phyloP scores from a whole-genome alignment of 1,140 invertebrate genomes.

The Ladona fulva region DNA sequence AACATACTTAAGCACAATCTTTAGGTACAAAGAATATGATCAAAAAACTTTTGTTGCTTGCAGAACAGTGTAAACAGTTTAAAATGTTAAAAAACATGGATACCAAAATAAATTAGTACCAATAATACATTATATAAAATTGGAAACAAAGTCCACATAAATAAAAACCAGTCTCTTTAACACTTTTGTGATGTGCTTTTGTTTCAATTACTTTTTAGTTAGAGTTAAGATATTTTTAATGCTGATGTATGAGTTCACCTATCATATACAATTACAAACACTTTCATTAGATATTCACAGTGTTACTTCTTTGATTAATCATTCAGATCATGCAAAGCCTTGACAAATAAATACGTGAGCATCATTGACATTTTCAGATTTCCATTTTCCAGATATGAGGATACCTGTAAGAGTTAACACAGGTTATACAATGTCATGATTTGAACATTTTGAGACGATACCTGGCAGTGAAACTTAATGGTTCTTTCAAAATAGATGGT shows the following conservation, averaged over 20 bases:
- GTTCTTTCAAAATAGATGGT: too few relatives aligned
- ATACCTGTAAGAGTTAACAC: neutral
- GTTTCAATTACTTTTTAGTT: neutral
- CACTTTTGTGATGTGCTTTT: neutral
- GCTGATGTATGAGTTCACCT: neutral
- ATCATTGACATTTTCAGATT: neutral
- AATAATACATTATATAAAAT: slow-evolving; percentile 11
- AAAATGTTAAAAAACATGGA: neutral
- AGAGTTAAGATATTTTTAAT: neutral
- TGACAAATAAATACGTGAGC: neutral
- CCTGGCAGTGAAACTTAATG: neutral
- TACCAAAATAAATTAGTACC: slow-evolving; percentile 10
- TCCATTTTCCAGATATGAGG: neutral
- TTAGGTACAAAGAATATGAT: neutral
- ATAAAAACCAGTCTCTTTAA: slow-evolving; percentile 4
- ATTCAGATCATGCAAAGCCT: neutral
- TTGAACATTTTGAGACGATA: neutral
- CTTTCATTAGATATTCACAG: neutral
- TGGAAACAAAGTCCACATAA: neutral
- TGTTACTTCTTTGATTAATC: neutral
- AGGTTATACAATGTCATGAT: neutral
- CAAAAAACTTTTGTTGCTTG: neutral
- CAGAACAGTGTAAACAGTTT: slow-evolving; percentile 1
- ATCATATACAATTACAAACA: neutral
- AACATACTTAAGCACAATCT: slow-evolving; percentile 7